Conservation (phyloP, 2,113 vertebrate genomes). For the Varanus salvator region DNA sequence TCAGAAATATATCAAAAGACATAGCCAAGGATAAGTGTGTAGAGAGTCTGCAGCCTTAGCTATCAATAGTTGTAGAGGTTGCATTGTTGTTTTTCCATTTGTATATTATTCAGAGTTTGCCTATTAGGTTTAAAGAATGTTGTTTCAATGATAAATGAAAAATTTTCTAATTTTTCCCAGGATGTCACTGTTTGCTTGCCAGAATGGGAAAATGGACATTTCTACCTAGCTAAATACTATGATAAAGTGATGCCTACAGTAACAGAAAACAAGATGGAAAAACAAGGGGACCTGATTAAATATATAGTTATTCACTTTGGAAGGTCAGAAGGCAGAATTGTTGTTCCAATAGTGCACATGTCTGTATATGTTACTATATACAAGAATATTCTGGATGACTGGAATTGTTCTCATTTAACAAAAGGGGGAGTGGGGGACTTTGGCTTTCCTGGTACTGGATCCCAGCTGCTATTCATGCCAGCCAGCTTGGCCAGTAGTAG, state of each 20-base stretch:
- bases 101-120: not conserved
- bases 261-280: conserved; percentile 98
- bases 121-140: not conserved
- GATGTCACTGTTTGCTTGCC: conserved; percentile 92
- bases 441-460: not conserved
- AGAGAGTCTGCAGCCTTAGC: not conserved
- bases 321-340: conserved; percentile 81
- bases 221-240: conserved; percentile 97
- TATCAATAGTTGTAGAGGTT: not conserved
- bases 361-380: not conserved
- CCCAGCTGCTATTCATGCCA: not conserved
- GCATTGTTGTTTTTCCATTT: not conserved
- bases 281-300: conserved; percentile 95
- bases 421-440: not conserved
- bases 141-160: conserved; percentile 10
- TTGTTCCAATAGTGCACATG: not conserved
- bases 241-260: conserved; percentile 99
- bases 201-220: conserved; percentile 99
- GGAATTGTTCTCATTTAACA: not conserved
- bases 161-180: conserved; percentile 66
- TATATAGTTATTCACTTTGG: conserved; percentile 96
- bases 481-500: not conserved
- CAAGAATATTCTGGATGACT: not conserved
- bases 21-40: not conserved
- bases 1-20: not conserved